These are phyloP conservation scores for Fragum whitleyi DNA, from an alignment of 2,888 invertebrate species.

Conservation along the genomic window DNA sequence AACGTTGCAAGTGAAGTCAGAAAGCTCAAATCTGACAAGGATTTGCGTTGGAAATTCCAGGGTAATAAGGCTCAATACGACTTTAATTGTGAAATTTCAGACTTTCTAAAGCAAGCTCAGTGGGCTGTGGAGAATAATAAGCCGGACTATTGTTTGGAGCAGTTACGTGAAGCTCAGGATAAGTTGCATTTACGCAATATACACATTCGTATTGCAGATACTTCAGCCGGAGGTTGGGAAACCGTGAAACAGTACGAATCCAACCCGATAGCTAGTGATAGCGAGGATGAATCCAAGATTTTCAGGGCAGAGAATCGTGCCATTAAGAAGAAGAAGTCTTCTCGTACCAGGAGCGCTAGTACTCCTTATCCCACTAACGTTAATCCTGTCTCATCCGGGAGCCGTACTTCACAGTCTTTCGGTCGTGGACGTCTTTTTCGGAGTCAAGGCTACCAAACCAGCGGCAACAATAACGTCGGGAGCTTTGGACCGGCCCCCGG, in stretches of 20 bases:
- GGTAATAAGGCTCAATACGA: constrained; percentile 24
- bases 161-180: background rate
- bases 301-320: too few species aligned
- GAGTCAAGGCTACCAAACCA: background rate
- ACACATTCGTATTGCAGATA: constrained; percentile 6
- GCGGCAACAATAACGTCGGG: constrained; percentile 17
- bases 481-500: constrained; percentile 26
- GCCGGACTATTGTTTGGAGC: background rate
- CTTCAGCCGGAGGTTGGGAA: too few species aligned
- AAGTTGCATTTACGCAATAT: constrained; percentile 1
- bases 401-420: background rate
- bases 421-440: constrained; percentile 6
- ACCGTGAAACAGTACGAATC: too few species aligned
- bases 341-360: too few species aligned
- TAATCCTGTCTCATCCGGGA: too few species aligned
- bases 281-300: constrained; percentile 8
- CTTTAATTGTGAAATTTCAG: constrained; percentile 15
- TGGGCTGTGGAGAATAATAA: constrained; percentile 14
- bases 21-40: constrained; percentile 2
- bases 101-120: constrained; percentile 11
- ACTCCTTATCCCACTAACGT: background rate
- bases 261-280: too few species aligned
- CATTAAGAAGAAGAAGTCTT: too few species aligned
- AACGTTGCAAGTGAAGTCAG: constrained; percentile 12
- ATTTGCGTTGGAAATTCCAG: constrained; percentile 15